These are phyloP conservation scores for Cetoscarus ocellatus DNA, from an alignment of 2,797 vertebrate genomes.

Conservation along the genomic window DNA sequence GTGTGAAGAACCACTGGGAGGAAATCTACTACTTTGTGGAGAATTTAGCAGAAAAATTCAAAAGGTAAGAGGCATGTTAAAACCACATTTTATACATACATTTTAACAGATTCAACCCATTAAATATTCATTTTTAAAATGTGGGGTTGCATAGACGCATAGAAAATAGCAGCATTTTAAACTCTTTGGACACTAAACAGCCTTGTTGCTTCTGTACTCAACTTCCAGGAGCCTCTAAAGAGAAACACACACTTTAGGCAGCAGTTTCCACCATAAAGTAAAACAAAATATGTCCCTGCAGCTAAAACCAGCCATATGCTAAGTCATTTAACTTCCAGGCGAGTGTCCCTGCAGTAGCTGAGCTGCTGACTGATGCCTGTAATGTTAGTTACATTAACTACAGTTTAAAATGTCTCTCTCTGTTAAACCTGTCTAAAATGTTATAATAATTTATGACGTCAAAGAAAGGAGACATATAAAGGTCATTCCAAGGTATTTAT, in stretches of 20 bases:
- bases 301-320: constrained; percentile 53
- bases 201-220: constrained; percentile 9
- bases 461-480: background rate
- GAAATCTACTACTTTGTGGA: constrained; percentile 92
- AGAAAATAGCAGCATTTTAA: background rate
- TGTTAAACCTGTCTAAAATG: constrained; percentile 7
- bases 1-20: constrained; percentile 92
- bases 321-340: constrained; percentile 29
- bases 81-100: background rate
- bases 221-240: constrained; percentile 57
- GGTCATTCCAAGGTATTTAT: too few species aligned
- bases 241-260: constrained; percentile 48
- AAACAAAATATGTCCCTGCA: constrained; percentile 46
- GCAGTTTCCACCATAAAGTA: constrained; percentile 31
- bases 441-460: constrained; percentile 4
- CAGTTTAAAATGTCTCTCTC: background rate
- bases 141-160: background rate
- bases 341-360: constrained; percentile 18
- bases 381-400: constrained; percentile 4
- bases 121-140: background rate
- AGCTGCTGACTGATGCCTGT: constrained; percentile 17
- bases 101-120: background rate
- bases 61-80: constrained; percentile 83
- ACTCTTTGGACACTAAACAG: constrained; percentile 11
- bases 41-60: constrained; percentile 91